Percentiles rank a stretch among this genome's conserved stretches.
Evolutionary conservation across 2,888 invertebrate genomes (phyloP).

Genomic region (Zhengitettix transpicula): DNA sequence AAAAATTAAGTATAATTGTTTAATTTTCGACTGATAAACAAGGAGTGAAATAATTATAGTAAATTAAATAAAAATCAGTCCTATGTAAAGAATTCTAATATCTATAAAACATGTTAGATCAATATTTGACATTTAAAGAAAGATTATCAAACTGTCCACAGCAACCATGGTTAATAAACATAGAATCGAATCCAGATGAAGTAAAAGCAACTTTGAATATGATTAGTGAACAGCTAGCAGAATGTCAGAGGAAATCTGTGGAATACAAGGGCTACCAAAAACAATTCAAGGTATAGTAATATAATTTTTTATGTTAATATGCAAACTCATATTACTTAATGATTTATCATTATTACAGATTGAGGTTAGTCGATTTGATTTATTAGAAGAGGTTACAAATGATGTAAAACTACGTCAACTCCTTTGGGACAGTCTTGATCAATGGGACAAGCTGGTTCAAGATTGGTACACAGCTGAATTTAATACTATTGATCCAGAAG

Average conservation of each 20-base stretch:
- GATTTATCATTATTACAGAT: slow-evolving; percentile 32
- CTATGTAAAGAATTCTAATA: no score
- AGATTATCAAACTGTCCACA: slow-evolving; percentile 21
- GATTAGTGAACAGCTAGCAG: slow-evolving; percentile 42
- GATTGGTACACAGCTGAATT: slow-evolving; percentile 51
- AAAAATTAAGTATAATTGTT: no score
- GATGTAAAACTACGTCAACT: slow-evolving; percentile 65
- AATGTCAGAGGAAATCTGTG: slow-evolving; percentile 48
- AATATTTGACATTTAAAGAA: no score
- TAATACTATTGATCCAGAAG: slow-evolving; percentile 50
- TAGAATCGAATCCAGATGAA: slow-evolving; percentile 47
- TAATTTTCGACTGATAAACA: no score
- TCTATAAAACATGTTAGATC: no score
- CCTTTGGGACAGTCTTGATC: slow-evolving; percentile 60
- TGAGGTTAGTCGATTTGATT: slow-evolving; percentile 66
- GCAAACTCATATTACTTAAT: neutral
- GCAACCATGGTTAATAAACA: slow-evolving; percentile 60
- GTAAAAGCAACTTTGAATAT: slow-evolving; percentile 46
- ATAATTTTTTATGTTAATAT: neutral
- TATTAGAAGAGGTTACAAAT: slow-evolving; percentile 59
- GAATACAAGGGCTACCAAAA: slow-evolving; percentile 70
- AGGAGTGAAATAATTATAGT: no score
- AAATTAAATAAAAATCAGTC: no score
- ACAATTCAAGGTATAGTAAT: slow-evolving; percentile 51
- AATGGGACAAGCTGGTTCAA: slow-evolving; percentile 50